A percentile compares a stretch with the other conserved stretches of the same genome.
phyloP scores from a whole-genome alignment of 2,113 vertebrate species.

The Bungarus multicinctus region DNA sequence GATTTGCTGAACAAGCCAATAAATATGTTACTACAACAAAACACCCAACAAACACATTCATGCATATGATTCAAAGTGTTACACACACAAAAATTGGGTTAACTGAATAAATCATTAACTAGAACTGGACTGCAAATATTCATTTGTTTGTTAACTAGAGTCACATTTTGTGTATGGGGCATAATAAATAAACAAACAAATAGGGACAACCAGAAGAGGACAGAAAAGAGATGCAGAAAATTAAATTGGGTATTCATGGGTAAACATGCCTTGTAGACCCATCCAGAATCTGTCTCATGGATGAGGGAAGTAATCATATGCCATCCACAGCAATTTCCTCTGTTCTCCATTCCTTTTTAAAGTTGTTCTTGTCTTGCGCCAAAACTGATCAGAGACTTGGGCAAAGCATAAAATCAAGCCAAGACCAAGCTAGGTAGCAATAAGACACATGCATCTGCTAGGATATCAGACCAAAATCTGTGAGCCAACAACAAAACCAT shows the following conservation, averaged over 20 bases:
- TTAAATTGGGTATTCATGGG: not conserved
- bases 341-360: not conserved
- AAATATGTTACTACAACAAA: not conserved
- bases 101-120: not conserved
- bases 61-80: not conserved
- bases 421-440: not conserved
- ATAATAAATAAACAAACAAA: not conserved
- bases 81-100: not conserved
- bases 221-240: not conserved
- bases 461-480: not conserved
- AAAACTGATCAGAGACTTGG: not conserved
- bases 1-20: not conserved
- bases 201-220: not conserved
- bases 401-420: not conserved
- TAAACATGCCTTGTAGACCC: not conserved
- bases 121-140: not conserved
- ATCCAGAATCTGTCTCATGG: not conserved
- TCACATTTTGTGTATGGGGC: not conserved
- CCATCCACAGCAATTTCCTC: not conserved
- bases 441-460: not conserved
- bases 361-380: not conserved
- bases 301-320: not conserved
- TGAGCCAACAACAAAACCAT: not conserved
- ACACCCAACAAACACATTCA: not conserved
- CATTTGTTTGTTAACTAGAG: not conserved